A percentile compares a stretch with the other conserved stretches of the same genome.
Evolutionary conservation across 2,113 vertebrate species (phyloP).

Genomic region (Hipposideros armiger): DNA sequence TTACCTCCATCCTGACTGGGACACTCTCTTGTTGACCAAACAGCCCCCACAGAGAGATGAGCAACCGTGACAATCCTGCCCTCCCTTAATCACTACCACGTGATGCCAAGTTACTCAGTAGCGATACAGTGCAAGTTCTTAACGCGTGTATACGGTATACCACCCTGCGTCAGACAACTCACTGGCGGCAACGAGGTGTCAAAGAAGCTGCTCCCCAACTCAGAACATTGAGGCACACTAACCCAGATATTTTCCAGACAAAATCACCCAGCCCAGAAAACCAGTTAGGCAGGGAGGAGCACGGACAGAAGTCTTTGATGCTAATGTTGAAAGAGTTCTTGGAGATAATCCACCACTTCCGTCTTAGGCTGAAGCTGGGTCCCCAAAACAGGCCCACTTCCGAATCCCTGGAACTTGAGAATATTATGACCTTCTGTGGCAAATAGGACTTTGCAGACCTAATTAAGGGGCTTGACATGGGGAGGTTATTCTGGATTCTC

Average conservation of each 20-base stretch:
- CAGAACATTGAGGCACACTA: not conserved
- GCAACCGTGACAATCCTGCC: not conserved
- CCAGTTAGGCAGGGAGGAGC: not conserved
- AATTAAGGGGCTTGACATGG: not conserved
- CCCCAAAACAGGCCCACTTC: accelerated
- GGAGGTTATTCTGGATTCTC: not conserved
- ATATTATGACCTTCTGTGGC: not conserved
- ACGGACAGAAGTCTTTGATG: not conserved
- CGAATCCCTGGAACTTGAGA: not conserved
- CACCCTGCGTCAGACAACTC: not conserved
- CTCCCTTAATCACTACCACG: accelerated
- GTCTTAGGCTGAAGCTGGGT: accelerated
- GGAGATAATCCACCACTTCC: not conserved
- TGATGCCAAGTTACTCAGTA: not conserved
- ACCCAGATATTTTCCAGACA: not conserved
- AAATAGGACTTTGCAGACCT: not conserved
- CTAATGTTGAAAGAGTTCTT: not conserved
- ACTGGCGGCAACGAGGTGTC: accelerated
- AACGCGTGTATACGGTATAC: not conserved
- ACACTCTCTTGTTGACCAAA: not conserved
- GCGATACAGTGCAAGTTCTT: accelerated
- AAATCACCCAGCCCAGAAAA: not conserved
- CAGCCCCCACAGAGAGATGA: accelerated
- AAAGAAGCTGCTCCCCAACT: not conserved
- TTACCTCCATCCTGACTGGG: not conserved